Percentiles rank a stretch among this genome's conserved stretches.
These are phyloP conservation scores for Octodonta nipae DNA, from an alignment of 2,888 invertebrate species.

Conservation along the genomic window DNA sequence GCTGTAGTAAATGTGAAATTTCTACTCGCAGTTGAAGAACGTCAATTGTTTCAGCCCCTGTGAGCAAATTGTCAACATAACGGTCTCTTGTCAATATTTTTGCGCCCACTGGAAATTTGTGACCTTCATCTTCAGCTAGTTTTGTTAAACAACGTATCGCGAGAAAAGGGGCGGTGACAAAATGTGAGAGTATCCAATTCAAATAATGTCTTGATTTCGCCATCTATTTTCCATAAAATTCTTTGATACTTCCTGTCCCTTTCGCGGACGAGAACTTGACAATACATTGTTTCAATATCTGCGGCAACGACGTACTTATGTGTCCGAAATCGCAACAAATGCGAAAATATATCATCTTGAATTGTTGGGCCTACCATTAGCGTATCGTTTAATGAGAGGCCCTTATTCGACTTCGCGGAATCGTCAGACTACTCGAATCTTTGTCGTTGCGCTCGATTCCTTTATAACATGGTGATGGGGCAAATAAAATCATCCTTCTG, in stretches of 20 bases:
- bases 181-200: constrained; percentile 6
- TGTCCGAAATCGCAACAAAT: constrained; percentile 15
- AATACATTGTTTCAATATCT: constrained; percentile 19
- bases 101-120: not conserved
- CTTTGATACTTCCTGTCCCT: constrained; percentile 1
- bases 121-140: not conserved
- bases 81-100: not conserved
- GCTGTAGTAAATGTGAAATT: not conserved
- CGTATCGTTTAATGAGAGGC: constrained; percentile 2
- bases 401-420: not conserved
- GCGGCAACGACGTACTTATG: constrained; percentile 15
- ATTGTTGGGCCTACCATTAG: constrained; percentile 13
- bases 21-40: not conserved
- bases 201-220: constrained; percentile 1
- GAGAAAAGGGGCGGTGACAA: not conserved
- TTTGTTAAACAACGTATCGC: constrained; percentile 10
- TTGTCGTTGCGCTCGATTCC: constrained; percentile 5
- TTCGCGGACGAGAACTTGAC: constrained; percentile 12
- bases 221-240: constrained; percentile 14
- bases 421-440: not conserved
- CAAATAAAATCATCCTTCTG: constrained; percentile 8
- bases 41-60: not conserved
- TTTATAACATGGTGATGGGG: constrained; percentile 16
- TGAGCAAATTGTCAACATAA: not conserved
- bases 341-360: constrained; percentile 16